Conservation (phyloP, 1,140 invertebrate genomes). For the Aphaenogaster rudis region DNA sequence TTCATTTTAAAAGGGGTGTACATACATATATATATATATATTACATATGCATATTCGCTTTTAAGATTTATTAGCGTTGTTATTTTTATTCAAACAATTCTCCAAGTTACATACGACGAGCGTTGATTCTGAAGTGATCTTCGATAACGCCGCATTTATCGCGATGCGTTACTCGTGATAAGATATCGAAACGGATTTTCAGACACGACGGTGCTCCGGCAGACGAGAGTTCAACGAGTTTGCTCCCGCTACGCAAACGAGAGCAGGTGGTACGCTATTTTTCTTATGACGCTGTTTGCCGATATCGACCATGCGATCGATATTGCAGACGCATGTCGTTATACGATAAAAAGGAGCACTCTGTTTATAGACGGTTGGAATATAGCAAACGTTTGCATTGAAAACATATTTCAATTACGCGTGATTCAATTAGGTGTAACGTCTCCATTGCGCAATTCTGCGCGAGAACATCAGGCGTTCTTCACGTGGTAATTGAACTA, state of each 20-base stretch:
- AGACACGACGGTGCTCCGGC: background rate
- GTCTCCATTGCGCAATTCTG: conserved; percentile 11
- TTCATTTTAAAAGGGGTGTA: too few species aligned
- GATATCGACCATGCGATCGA: conserved; percentile 35
- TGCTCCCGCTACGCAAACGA: conserved; percentile 31
- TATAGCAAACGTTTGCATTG: conserved; percentile 38
- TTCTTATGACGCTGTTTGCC: conserved; percentile 37
- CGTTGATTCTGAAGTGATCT: background rate
- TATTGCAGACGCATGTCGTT: conserved; percentile 26
- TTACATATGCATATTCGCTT: background rate
- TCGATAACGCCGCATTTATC: conserved; percentile 6
- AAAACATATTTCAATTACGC: conserved; percentile 46
- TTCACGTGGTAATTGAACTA: background rate
- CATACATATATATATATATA: background rate
- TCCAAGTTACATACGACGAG: background rate
- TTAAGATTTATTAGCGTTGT: background rate
- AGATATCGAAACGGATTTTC: conserved; percentile 53
- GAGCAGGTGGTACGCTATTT: conserved; percentile 49
- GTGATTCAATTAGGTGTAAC: conserved; percentile 31
- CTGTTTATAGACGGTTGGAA: conserved; percentile 4
- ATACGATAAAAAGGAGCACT: conserved; percentile 25
- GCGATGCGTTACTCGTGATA: conserved; percentile 18
- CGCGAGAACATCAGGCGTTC: background rate
- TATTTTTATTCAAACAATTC: background rate
- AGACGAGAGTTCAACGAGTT: conserved; percentile 48